These are phyloP conservation scores for Apotomis capreana DNA, from an alignment of 2,888 invertebrate species.

Conservation along the genomic window DNA sequence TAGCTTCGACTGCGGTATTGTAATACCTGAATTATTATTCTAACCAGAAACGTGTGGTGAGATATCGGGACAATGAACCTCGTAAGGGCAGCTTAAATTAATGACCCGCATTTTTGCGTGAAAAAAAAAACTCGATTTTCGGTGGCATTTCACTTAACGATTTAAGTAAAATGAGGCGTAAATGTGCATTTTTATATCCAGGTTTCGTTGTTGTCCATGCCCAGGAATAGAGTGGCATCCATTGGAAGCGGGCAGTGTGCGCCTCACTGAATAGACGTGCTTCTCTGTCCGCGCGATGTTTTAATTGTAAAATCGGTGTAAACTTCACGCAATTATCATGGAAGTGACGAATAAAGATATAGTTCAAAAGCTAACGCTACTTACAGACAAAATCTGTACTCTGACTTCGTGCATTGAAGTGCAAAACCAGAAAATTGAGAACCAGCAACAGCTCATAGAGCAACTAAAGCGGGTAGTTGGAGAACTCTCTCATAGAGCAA, in stretches of 20 bases:
- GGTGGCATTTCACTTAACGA: background rate
- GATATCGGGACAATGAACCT: background rate
- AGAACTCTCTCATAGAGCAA: background rate
- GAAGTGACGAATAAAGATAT: too few species aligned
- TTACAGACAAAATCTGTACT: background rate
- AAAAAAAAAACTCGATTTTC: background rate
- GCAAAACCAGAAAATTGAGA: constrained; percentile 3
- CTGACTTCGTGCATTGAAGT: constrained; percentile 4
- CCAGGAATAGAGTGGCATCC: too few species aligned
- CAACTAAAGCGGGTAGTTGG: constrained; percentile 7
- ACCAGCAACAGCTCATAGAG: background rate
- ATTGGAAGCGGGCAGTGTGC: too few species aligned
- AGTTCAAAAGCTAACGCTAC: too few species aligned
- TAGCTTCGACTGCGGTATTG: constrained; percentile 20
- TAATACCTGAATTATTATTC: constrained; percentile 24
- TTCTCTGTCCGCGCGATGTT: too few species aligned
- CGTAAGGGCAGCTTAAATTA: background rate
- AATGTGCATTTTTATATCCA: background rate
- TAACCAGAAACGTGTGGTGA: constrained; percentile 14
- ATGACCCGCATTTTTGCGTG: background rate
- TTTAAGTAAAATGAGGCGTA: background rate
- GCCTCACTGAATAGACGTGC: too few species aligned
- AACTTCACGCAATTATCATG: too few species aligned
- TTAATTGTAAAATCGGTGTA: too few species aligned
- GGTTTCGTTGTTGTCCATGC: too few species aligned